Evolutionary conservation across 2,888 invertebrate species (phyloP).

Genomic region (Aphidius colemani): DNA sequence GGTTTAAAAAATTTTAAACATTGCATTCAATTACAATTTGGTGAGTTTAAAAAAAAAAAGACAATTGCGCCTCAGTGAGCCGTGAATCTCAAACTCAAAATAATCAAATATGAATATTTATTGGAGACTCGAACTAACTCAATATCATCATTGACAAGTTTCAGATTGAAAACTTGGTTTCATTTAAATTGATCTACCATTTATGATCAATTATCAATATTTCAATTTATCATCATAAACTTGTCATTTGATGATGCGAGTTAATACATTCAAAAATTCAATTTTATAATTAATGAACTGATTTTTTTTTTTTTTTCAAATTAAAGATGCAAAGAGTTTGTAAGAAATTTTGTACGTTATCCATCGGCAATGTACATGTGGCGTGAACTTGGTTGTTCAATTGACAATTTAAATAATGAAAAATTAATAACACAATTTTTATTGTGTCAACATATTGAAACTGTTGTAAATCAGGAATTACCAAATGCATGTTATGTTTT

Average conservation of each 20-base stretch:
- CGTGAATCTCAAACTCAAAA: slow-evolving; percentile 46
- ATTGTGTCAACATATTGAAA: slow-evolving; percentile 52
- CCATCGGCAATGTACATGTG: slow-evolving; percentile 53
- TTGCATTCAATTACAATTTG: slow-evolving; percentile 5
- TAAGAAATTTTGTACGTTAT: slow-evolving; percentile 50
- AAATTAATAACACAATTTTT: slow-evolving; percentile 46
- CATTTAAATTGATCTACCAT: slow-evolving; percentile 40
- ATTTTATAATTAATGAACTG: neutral
- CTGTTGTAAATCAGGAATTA: slow-evolving; percentile 49
- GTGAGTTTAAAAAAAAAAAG: neutral
- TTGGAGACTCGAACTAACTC: slow-evolving; percentile 52
- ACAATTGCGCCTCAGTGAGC: slow-evolving; percentile 49
- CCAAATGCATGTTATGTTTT: slow-evolving; percentile 49
- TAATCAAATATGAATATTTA: slow-evolving; percentile 10
- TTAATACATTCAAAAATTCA: too few relatives aligned
- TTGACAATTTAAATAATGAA: slow-evolving; percentile 46
- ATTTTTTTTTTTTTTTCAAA: slow-evolving; percentile 14
- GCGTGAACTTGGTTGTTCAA: slow-evolving; percentile 45
- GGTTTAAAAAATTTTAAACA: slow-evolving; percentile 4
- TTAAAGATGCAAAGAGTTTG: slow-evolving; percentile 51
- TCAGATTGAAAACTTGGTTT: slow-evolving; percentile 59
- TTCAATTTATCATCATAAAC: slow-evolving; percentile 51
- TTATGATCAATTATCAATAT: slow-evolving; percentile 38
- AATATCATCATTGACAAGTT: slow-evolving; percentile 55
- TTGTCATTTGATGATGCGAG: slow-evolving; percentile 20